Conservation (phyloP, 2,888 invertebrate species). For the Cerastoderma edule region DNA sequence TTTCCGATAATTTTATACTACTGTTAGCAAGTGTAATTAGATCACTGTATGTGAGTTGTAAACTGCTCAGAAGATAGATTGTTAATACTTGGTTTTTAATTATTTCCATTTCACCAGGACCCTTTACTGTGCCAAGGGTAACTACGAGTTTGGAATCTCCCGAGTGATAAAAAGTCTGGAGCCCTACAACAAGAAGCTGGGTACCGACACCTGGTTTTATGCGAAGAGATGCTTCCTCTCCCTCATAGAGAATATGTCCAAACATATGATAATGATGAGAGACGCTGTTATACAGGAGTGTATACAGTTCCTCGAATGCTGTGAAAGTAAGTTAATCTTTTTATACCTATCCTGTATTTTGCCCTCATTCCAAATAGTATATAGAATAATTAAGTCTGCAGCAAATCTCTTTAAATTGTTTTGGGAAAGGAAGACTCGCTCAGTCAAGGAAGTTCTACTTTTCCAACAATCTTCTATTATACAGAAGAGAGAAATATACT, state of each 20-base stretch:
- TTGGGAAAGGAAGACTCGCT: too few relatives aligned
- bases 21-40: too few relatives aligned
- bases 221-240: slow-evolving; percentile 97
- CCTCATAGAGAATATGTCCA: slow-evolving; percentile 94
- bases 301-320: slow-evolving; percentile 94
- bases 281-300: slow-evolving; percentile 95
- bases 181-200: slow-evolving; percentile 96
- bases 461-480: too few relatives aligned
- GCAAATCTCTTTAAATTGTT: too few relatives aligned
- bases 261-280: slow-evolving; percentile 94
- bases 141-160: slow-evolving; percentile 99
- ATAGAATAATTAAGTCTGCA: too few relatives aligned
- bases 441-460: too few relatives aligned
- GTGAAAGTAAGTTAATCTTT: slow-evolving; percentile 89
- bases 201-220: slow-evolving; percentile 99
- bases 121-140: slow-evolving; percentile 98
- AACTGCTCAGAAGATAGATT: too few relatives aligned
- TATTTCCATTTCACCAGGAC: slow-evolving; percentile 86
- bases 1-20: too few relatives aligned
- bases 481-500: too few relatives aligned
- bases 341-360: too few relatives aligned
- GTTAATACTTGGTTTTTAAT: background rate
- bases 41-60: too few relatives aligned
- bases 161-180: slow-evolving; percentile 98
- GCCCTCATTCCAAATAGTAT: too few relatives aligned